Evolutionary conservation across 2,113 vertebrate genomes (phyloP), one percentile per base, ranked within the genome.

Genomic region (Syrmaticus mikado): DNA sequence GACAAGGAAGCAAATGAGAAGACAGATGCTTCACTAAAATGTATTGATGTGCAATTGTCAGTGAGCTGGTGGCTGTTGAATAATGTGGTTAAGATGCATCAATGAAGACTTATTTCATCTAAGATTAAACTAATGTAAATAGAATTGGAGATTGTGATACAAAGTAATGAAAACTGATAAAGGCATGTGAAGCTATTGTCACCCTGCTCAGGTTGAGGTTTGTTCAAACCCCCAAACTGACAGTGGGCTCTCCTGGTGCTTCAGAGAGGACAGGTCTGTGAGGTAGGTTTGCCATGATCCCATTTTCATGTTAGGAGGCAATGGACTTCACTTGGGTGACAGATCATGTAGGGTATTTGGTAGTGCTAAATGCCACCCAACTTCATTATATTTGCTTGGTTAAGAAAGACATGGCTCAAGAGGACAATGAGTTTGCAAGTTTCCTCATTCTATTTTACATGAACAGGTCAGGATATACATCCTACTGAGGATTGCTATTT

Each of bases 1-100:
- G 97, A 97, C 95, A 97, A 93, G 93, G 89, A 97, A 97, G 89
- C 94, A 97, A 96, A 97, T 88, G 92, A 96, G 80, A 82, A 98
- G 87, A 92, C 96, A 97, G 96, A 95, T 97, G 93, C 92, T 96
- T 92, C 93, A 94, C 81, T 92, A 94, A 92, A 85, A 96, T 92
- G 89, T 87, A 95, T 96, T 46, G 85, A 89, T 96, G 71, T 95
- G 80, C 89, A 93, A 89, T 97, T 96, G 94, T 95, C 96, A 96
- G 92, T 81, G 92, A 92, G 93, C 82, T 65, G 74, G 75, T 95
- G 87, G 87, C 62, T 96, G 89, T 91, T 95, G 94, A 97, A 87
- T 81, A 87, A 87, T 2, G 28, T 1, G 53, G 79, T 74, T 88
- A 96, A 93, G 65, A 94, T 87, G 58, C 60, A 64, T 78, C 87